A percentile compares a stretch with the other conserved stretches of the same genome.
Evolutionary conservation across 2,888 invertebrate genomes (phyloP).

Genomic region (Sinotaia quadrata): DNA sequence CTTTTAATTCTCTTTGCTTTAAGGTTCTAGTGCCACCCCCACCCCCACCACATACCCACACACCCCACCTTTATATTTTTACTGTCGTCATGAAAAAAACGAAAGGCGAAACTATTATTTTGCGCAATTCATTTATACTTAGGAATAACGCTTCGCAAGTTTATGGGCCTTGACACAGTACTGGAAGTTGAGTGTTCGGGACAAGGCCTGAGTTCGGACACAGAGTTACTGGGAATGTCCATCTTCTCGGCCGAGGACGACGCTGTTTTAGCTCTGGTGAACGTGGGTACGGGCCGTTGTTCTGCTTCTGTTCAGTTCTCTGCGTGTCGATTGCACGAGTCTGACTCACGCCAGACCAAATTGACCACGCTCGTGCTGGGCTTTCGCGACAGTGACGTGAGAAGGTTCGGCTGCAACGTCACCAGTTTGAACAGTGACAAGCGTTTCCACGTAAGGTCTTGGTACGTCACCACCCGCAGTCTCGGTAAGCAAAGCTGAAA

Average conservation of each 20-base stretch:
- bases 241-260: not conserved
- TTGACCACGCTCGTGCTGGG: not conserved
- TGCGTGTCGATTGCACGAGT: not conserved
- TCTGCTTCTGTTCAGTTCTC: not conserved
- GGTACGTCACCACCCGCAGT: no score
- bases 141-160: no score
- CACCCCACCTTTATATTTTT: no score
- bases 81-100: no score
- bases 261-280: not conserved
- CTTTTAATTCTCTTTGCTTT: no score
- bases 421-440: not conserved
- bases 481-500: no score
- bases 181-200: not conserved
- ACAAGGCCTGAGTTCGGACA: not conserved
- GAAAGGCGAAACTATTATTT: no score
- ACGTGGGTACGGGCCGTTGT: not conserved
- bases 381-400: not conserved
- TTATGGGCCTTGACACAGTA: no score
- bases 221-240: not conserved
- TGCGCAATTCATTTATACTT: no score
- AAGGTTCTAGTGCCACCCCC: no score
- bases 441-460: no score
- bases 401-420: not conserved
- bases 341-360: not conserved
- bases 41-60: no score